Evolutionary conservation across 2,797 vertebrate genomes (phyloP).

Genomic region (Sebastes nivosus): DNA sequence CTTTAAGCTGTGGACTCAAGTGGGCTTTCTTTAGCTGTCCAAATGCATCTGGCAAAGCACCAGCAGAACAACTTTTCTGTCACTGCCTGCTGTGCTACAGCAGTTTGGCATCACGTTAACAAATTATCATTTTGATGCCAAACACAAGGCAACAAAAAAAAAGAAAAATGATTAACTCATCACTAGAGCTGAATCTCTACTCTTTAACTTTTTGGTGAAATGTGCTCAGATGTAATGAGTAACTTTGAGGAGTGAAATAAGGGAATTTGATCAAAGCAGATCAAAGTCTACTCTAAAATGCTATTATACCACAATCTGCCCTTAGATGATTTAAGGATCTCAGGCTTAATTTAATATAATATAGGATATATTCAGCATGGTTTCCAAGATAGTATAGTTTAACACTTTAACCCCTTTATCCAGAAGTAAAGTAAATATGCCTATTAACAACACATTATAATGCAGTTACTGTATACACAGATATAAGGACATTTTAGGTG

Average conservation of each 20-base stretch:
- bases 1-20: conserved; percentile 14
- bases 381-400: neutral
- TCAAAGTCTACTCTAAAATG: neutral
- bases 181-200: neutral
- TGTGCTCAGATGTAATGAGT: neutral
- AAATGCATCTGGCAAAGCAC: conserved; percentile 14
- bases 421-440: neutral
- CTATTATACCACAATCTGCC: neutral
- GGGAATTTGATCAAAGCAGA: neutral
- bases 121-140: conserved; percentile 4
- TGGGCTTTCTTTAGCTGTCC: conserved; percentile 9
- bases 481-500: neutral
- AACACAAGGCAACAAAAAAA: neutral
- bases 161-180: neutral
- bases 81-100: conserved; percentile 1
- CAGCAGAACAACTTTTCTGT: conserved; percentile 1
- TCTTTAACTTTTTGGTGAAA: neutral
- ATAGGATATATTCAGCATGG: neutral
- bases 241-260: neutral
- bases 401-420: neutral
- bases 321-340: neutral
- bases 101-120: neutral
- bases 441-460: neutral
- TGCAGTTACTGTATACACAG: neutral
- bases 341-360: neutral